phyloP scores from a whole-genome alignment of 2,113 vertebrate species.

The Galbula dea region DNA sequence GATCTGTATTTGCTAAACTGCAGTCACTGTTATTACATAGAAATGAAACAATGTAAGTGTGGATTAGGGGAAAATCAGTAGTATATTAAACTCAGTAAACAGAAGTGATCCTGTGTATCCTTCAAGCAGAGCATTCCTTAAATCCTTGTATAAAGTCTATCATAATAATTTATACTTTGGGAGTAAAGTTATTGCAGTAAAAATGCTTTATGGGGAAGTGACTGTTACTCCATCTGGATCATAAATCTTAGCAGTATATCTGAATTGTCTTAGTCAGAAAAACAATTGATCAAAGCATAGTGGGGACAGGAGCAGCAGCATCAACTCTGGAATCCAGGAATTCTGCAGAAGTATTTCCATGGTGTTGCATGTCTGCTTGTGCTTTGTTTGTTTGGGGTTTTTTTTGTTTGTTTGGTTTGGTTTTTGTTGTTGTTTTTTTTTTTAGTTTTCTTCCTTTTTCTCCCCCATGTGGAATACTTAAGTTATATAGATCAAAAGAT shows the following conservation, averaged over 20 bases:
- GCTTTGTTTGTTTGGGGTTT: no score
- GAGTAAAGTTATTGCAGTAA: background rate
- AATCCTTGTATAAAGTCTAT: background rate
- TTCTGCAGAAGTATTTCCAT: background rate
- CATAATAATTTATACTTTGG: background rate
- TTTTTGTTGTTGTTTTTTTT: no score
- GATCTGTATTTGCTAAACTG: background rate
- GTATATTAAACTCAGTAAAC: background rate
- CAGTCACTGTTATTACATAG: background rate
- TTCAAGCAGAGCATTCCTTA: background rate
- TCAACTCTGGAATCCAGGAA: background rate
- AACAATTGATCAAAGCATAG: background rate
- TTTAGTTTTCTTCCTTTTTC: background rate
- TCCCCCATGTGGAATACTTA: background rate
- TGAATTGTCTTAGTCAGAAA: background rate
- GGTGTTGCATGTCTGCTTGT: accelerated
- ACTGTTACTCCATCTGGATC: background rate
- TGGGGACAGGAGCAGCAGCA: background rate
- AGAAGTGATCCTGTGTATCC: background rate
- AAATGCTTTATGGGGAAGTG: background rate
- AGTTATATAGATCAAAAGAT: background rate
- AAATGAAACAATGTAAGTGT: background rate
- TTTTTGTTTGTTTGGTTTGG: no score
- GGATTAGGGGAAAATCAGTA: background rate
- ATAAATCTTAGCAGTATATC: background rate